Base-by-base conservation (phyloP, 2,113 vertebrate genomes). In the Solea solea region DNA sequence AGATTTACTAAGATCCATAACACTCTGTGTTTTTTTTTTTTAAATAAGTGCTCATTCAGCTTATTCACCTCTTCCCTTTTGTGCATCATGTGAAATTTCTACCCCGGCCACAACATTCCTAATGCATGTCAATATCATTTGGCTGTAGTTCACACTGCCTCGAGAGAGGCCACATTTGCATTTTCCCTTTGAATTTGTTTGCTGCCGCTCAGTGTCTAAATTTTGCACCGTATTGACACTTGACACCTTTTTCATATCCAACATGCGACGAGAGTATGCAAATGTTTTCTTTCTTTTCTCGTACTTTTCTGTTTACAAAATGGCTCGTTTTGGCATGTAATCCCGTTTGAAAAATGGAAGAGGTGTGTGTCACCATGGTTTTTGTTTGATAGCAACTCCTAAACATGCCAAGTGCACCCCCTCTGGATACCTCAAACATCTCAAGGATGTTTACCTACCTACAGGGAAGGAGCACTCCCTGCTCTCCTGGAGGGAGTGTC, bases 391-490 rank as follows among this genome's bases (percentile, higher is more conserved):
- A 83, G 57, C 64, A 85, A 74, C 81, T 85, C 56, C 74, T 88
- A 83, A 82, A 89, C 89, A 87, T 51, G 4, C 69, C 1, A 61
- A 62, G 71, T 71, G 71, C 81, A 83, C 59, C 69, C 72, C 49
- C 41, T 77, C 54, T 79, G 72, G 74, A 88, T 82, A 84, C 80
- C 72, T 88, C 80, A 89, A 91, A 89, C 85, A 85, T 86, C 75
- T 73, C 69, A 76, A 62, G 60, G 64, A 72, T 86, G 83, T 85
- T 90, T 85, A 77, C 71, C 73, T 79, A 86, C 84, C 80, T 69
- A 74, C 79, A 64, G 58, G 34, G 25, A 82, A 54, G 44, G 52
- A 66, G 78, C 72, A 70, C 74, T 72, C 84, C 82, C 72, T 76
- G 59, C 66, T 79, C 13, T 14, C 42, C 39, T 34, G 41, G 11